phyloP scores from a whole-genome alignment of 2,888 invertebrate species.

The Sicus ferrugineus region DNA sequence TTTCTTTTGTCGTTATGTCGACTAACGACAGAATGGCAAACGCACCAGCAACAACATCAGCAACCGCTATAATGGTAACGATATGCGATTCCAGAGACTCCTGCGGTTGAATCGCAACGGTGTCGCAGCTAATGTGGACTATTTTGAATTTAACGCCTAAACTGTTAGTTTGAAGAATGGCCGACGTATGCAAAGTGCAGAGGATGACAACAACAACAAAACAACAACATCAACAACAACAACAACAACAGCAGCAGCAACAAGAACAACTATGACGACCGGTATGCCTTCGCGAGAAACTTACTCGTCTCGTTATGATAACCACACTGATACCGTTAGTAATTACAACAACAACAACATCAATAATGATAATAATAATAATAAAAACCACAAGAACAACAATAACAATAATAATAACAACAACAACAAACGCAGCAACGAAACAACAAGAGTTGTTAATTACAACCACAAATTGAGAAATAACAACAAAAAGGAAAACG shows the following conservation, averaged over 20 bases:
- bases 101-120: too few species aligned
- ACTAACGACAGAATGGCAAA: too few species aligned
- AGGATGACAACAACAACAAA: neutral
- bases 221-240: conserved; percentile 5
- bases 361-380: conserved; percentile 37
- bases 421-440: conserved; percentile 13
- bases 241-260: conserved; percentile 15
- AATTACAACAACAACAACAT: conserved; percentile 39
- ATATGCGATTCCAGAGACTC: neutral
- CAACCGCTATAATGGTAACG: neutral
- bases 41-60: neutral
- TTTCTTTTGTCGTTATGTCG: too few species aligned
- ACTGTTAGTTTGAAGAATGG: conserved; percentile 49
- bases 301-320: conserved; percentile 33
- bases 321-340: conserved; percentile 38
- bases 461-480: neutral
- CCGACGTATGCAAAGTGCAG: conserved; percentile 6
- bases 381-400: conserved; percentile 36
- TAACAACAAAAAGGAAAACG: neutral
- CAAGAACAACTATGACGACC: conserved; percentile 2
- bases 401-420: conserved; percentile 41
- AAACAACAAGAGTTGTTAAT: conserved; percentile 20
- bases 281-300: neutral
- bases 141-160: conserved; percentile 35
- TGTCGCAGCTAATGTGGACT: too few species aligned